A percentile compares a stretch with the other conserved stretches of the same genome.
Evolutionary conservation across 35 echinoderm and acorn worm genomes (phyloP).

Genomic region (Heliocidaris tuberculata): DNA sequence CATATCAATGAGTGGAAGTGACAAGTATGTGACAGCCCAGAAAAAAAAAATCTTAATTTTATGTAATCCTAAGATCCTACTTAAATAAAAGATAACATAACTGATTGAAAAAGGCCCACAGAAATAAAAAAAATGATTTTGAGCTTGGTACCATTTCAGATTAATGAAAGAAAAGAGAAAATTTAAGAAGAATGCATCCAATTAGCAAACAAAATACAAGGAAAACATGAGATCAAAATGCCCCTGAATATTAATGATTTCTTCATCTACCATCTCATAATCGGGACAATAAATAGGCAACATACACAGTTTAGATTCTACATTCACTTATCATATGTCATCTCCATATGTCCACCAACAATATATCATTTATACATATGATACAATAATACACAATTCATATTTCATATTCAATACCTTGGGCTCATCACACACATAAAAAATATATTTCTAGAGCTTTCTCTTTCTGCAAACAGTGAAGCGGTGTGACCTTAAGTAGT

Average conservation of each 20-base stretch:
- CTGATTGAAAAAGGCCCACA: background rate
- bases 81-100: background rate
- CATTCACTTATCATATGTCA: background rate
- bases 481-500: background rate
- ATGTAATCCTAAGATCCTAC: background rate
- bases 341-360: background rate
- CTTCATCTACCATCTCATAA: background rate
- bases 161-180: too few species aligned
- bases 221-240: background rate
- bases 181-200: background rate
- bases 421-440: conserved; percentile 7
- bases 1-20: background rate
- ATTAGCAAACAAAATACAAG: background rate
- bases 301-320: background rate
- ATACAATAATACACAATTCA: background rate
- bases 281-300: background rate
- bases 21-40: background rate
- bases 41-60: background rate
- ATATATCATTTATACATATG: conserved; percentile 14
- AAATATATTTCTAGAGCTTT: background rate
- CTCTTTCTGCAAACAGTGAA: background rate
- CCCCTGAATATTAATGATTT: background rate
- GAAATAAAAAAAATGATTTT: background rate
- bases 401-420: background rate
- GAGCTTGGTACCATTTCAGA: background rate